A percentile compares a stretch with the other conserved stretches of the same genome.
phyloP scores from a whole-genome alignment of 2,113 vertebrate species.

The Oncorhynchus kisutch region DNA sequence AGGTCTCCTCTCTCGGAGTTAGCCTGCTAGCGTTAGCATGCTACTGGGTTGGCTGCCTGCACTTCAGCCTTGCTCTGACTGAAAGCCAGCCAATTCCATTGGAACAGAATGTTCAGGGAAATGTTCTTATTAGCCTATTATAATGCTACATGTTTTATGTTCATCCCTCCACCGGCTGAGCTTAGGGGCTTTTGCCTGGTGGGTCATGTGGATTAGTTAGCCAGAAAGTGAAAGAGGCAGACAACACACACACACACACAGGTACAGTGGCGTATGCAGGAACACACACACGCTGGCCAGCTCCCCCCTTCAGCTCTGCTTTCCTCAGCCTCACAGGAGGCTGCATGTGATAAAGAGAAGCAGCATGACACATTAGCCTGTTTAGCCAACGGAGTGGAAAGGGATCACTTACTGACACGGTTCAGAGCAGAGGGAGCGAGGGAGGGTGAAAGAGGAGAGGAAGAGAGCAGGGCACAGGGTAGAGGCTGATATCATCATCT shows the following conservation, averaged over 20 bases:
- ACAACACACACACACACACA: neutral
- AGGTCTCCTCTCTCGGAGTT: too few relatives aligned
- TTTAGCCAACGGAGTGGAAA: neutral
- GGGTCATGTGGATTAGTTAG: constrained; percentile 10
- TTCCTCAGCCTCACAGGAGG: neutral
- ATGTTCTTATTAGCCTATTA: constrained; percentile 29
- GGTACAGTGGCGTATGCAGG: neutral
- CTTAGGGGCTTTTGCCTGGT: neutral
- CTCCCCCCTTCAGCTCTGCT: neutral
- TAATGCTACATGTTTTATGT: constrained; percentile 40
- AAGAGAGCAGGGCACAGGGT: neutral
- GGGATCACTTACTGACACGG: neutral
- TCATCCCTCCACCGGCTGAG: neutral
- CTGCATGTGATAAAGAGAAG: neutral
- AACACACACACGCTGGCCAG: neutral
- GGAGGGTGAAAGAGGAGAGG: neutral
- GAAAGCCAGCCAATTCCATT: constrained; percentile 1
- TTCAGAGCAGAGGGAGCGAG: neutral
- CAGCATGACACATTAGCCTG: neutral
- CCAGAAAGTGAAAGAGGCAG: neutral
- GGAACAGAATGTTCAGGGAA: constrained; percentile 36
- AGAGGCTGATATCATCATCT: neutral
- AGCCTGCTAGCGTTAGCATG: neutral
- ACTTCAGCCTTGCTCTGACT: neutral
- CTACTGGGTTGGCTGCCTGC: too few relatives aligned